phyloP scores from a whole-genome alignment of 2,113 vertebrate genomes.

The Malurus melanocephalus region DNA sequence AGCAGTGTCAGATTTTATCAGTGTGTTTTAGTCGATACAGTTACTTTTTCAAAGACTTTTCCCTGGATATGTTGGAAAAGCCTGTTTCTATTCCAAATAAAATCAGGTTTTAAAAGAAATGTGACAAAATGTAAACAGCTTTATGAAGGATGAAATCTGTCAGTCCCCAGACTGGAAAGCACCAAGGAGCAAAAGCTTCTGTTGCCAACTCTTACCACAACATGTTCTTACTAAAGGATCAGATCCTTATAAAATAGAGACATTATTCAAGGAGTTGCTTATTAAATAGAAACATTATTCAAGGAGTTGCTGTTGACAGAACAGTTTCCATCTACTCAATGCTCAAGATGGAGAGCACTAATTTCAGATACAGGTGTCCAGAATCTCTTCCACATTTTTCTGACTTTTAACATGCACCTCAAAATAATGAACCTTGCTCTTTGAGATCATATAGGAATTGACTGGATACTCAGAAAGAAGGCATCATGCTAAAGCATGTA shows the following conservation, averaged over 20 bases:
- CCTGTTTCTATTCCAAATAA: neutral
- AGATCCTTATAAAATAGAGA: neutral
- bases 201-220: neutral
- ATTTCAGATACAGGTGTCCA: neutral
- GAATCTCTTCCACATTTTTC: neutral
- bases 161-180: neutral
- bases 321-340: neutral
- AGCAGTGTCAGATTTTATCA: neutral
- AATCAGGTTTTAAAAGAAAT: neutral
- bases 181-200: neutral
- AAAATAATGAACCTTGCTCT: neutral
- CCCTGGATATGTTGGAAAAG: neutral
- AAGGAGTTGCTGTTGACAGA: neutral
- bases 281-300: neutral
- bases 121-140: neutral
- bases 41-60: neutral
- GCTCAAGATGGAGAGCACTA: neutral
- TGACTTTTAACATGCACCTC: neutral
- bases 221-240: neutral
- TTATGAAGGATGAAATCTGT: neutral
- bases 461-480: neutral
- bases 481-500: neutral
- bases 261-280: neutral
- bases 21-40: neutral
- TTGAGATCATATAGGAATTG: neutral